Evolutionary conservation across 2,888 invertebrate species (phyloP).

Genomic region (Tenthredo scrophulariae): DNA sequence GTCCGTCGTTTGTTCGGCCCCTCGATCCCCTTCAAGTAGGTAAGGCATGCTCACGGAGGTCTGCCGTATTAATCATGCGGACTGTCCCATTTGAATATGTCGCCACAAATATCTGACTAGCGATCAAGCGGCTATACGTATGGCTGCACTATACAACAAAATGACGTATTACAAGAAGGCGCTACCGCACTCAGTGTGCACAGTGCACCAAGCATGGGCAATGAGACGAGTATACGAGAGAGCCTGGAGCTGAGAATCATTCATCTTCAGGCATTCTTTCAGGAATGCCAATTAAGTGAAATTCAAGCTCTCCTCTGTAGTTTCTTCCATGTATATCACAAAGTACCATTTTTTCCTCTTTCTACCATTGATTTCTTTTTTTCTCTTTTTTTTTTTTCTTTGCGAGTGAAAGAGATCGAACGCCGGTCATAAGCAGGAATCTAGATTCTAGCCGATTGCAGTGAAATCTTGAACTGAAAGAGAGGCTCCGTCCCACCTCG

Average conservation of each 20-base stretch:
- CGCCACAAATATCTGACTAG: constrained; percentile 50
- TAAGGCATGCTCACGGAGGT: constrained; percentile 35
- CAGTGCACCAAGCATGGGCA: constrained; percentile 35
- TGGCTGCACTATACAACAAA: constrained; percentile 7
- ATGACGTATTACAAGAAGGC: constrained; percentile 46
- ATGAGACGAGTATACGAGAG: constrained; percentile 39
- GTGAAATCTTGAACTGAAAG: neutral
- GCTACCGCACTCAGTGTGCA: constrained; percentile 33
- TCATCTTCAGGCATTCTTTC: constrained; percentile 43
- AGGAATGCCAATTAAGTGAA: constrained; percentile 52
- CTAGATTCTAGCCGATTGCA: constrained; percentile 15
- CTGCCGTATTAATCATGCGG: constrained; percentile 50
- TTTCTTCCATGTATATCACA: constrained; percentile 20
- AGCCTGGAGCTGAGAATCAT: constrained; percentile 46
- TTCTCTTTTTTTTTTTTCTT: neutral
- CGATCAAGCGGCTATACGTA: constrained; percentile 34
- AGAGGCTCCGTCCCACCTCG: neutral
- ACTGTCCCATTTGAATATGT: constrained; percentile 53
- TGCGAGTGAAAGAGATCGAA: constrained; percentile 27
- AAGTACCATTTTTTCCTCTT: neutral
- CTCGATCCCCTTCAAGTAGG: neutral
- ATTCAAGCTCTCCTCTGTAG: constrained; percentile 32
- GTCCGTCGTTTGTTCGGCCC: constrained; percentile 19
- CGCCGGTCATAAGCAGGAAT: neutral
- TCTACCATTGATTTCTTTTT: neutral